A percentile compares a stretch with the other conserved stretches of the same genome.
Conservation (phyloP, 2,797 vertebrate species). For the Okamejei kenojei region DNA sequence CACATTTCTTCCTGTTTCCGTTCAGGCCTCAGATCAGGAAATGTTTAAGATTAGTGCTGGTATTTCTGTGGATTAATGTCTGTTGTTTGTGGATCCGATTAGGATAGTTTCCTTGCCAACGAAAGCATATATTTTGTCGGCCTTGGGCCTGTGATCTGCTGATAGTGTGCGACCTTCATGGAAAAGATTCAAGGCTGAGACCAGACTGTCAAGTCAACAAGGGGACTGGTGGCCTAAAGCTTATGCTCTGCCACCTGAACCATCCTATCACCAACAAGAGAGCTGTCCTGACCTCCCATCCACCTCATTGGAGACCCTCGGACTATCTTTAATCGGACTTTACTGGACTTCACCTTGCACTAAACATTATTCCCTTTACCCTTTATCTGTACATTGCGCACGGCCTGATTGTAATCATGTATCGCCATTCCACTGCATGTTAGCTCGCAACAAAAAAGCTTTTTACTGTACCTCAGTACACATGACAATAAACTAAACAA, state of each 20-base stretch:
- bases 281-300: too few relatives aligned
- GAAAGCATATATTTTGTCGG: conserved; percentile 43
- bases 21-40: conserved; percentile 47
- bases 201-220: not conserved
- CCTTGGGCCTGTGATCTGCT: conserved; percentile 39
- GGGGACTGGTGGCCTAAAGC: not conserved
- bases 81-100: conserved; percentile 43
- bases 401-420: too few relatives aligned
- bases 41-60: conserved; percentile 43
- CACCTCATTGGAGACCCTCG: too few relatives aligned
- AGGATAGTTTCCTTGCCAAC: conserved; percentile 46
- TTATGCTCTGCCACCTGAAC: too few relatives aligned
- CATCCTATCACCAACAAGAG: not conserved
- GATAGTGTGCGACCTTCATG: conserved; percentile 40
- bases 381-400: too few relatives aligned
- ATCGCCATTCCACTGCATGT: too few relatives aligned
- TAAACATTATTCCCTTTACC: too few relatives aligned
- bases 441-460: too few relatives aligned
- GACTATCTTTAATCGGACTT: too few relatives aligned
- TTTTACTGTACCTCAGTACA: too few relatives aligned
- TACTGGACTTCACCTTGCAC: too few relatives aligned
- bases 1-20: conserved; percentile 50
- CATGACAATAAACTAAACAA: too few relatives aligned
- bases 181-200: conserved; percentile 38
- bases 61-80: conserved; percentile 46